These are phyloP conservation scores for Anthophora plumipes DNA, from an alignment of 2,888 invertebrate genomes.

Conservation along the genomic window DNA sequence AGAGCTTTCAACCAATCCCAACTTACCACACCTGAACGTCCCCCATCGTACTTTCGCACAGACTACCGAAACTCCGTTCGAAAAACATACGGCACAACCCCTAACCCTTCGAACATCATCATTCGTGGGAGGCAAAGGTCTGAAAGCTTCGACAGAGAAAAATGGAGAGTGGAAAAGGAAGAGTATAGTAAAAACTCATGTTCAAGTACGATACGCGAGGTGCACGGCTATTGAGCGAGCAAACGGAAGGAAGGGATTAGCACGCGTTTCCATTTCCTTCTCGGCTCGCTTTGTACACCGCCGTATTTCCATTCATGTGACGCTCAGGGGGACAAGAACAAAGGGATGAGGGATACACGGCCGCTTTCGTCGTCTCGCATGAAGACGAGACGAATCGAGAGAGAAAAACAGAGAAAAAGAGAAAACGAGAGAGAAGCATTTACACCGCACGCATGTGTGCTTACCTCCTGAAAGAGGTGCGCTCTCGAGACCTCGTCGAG, in stretches of 20 bases:
- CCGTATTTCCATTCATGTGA: conserved; percentile 24
- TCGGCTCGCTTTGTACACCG: conserved; percentile 24
- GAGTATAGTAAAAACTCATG: not conserved
- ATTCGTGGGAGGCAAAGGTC: not conserved
- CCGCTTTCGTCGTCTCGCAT: conserved; percentile 21
- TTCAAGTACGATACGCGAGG: not conserved
- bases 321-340: conserved; percentile 32
- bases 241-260: conserved; percentile 44
- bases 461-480: conserved; percentile 98
- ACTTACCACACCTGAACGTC: not conserved
- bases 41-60: too few species aligned
- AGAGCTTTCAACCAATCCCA: not conserved
- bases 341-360: conserved; percentile 27
- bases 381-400: not conserved
- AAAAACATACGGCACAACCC: not conserved
- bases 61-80: not conserved
- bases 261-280: conserved; percentile 47
- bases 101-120: not conserved
- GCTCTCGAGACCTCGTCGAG: conserved; percentile 97
- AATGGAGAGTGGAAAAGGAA: not conserved
- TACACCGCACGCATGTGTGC: conserved; percentile 36
- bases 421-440: not conserved
- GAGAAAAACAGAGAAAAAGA: not conserved
- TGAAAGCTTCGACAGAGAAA: not conserved
- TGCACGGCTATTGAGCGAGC: conserved; percentile 21